Percentiles rank a stretch among this genome's conserved stretches.
Conservation (phyloP, 2,113 vertebrate genomes). For the Apodemus speciosus region DNA sequence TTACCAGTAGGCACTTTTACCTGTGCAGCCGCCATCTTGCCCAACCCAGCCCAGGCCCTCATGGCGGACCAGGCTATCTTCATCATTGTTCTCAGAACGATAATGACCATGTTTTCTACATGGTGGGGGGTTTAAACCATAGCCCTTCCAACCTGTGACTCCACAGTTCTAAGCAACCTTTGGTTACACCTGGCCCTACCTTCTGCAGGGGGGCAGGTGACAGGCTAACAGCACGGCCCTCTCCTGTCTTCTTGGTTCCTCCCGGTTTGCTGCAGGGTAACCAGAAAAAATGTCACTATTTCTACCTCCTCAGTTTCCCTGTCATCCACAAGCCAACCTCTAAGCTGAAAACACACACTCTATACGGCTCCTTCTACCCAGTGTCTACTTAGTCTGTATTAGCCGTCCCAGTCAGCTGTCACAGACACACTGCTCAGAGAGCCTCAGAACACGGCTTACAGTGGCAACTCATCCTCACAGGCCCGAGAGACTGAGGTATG, state of each 20-base stretch:
- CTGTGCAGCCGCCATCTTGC: not conserved
- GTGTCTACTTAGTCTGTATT: not conserved
- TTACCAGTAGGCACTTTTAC: too few relatives aligned
- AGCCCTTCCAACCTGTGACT: not conserved
- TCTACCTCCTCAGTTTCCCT: not conserved
- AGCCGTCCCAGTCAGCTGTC: not conserved
- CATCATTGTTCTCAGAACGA: not conserved
- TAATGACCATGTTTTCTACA: not conserved
- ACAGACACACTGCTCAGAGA: not conserved
- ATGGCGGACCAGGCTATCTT: not conserved
- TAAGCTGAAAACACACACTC: not conserved
- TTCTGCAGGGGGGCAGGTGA: not conserved
- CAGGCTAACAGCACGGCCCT: not conserved
- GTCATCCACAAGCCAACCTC: not conserved
- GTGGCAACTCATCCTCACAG: not conserved
- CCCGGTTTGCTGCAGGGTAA: not conserved
- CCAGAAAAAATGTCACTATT: not conserved
- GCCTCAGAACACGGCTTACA: not conserved
- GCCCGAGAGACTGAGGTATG: not conserved
- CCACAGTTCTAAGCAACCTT: not conserved
- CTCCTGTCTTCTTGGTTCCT: rapidly evolving
- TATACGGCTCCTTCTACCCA: too few relatives aligned
- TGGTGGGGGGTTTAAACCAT: not conserved
- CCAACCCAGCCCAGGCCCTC: not conserved
- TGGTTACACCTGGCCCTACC: rapidly evolving